Percentiles rank a stretch among this genome's conserved stretches.
phyloP scores from a whole-genome alignment of 2,113 vertebrate genomes.

The Arenaria interpres region DNA sequence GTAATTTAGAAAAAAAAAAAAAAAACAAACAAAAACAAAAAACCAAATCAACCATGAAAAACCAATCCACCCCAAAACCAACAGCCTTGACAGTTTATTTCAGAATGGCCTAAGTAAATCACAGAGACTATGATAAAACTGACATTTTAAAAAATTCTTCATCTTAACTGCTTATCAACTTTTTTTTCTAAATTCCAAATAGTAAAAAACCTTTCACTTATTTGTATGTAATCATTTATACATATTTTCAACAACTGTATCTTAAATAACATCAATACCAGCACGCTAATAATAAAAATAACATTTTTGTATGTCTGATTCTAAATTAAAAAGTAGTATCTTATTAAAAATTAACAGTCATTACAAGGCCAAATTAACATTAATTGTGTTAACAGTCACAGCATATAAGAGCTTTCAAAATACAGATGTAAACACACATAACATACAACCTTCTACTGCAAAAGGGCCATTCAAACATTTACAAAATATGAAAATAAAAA shows the following conservation, averaged over 20 bases:
- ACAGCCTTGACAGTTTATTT: background rate
- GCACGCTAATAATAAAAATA: background rate
- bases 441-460: background rate
- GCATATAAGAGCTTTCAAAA: background rate
- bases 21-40: background rate
- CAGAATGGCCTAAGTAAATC: background rate
- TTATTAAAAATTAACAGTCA: conserved; percentile 42
- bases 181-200: background rate
- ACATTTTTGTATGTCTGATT: background rate
- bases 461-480: background rate
- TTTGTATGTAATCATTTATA: background rate
- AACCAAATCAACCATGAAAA: background rate
- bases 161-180: background rate
- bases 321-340: background rate
- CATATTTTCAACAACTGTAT: background rate
- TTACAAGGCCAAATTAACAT: conserved; percentile 22
- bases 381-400: conserved; percentile 19
- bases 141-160: background rate
- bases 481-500: background rate
- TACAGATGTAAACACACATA: background rate
- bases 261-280: background rate
- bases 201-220: background rate
- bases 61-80: background rate
- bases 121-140: background rate
- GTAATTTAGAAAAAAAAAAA: background rate